Evolutionary conservation across 2,888 invertebrate genomes (phyloP).

Genomic region (Scrobipalpa atriplicella): DNA sequence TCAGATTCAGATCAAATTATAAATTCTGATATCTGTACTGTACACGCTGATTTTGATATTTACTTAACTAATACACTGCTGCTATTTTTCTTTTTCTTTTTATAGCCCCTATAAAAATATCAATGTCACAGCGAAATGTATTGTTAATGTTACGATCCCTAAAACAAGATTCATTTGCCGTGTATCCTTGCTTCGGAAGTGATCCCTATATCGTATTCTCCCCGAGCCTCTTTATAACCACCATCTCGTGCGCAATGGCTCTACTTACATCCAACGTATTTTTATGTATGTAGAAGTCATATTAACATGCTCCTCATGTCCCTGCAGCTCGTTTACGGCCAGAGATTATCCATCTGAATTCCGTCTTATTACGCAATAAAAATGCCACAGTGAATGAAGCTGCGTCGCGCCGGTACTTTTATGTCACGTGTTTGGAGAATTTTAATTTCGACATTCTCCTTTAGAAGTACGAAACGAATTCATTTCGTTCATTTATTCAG

Average conservation of each 20-base stretch:
- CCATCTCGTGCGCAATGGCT: constrained; percentile 34
- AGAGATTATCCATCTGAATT: constrained; percentile 68
- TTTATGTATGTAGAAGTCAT: constrained; percentile 37
- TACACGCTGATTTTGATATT: no score
- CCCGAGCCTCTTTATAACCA: constrained; percentile 40
- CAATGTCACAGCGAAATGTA: background rate
- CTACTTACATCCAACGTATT: constrained; percentile 37
- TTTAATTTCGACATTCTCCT: constrained; percentile 59
- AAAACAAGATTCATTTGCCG: constrained; percentile 18
- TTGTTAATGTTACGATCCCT: constrained; percentile 16
- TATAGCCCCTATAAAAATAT: background rate
- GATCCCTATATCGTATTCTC: constrained; percentile 23
- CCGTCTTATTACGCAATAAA: constrained; percentile 67
- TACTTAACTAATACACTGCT: background rate
- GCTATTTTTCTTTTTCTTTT: no score
- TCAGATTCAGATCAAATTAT: no score
- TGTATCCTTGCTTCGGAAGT: constrained; percentile 23
- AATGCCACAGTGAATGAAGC: constrained; percentile 64
- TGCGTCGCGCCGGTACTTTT: constrained; percentile 49
- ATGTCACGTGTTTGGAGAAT: constrained; percentile 58
- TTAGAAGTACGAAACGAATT: constrained; percentile 34
- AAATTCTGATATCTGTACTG: no score
- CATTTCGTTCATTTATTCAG: constrained; percentile 14
- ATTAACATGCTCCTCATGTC: constrained; percentile 61
- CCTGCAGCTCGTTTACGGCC: constrained; percentile 58